Evolutionary conservation across 1,140 invertebrate species (phyloP).

Genomic region (Drosophila asahinai): DNA sequence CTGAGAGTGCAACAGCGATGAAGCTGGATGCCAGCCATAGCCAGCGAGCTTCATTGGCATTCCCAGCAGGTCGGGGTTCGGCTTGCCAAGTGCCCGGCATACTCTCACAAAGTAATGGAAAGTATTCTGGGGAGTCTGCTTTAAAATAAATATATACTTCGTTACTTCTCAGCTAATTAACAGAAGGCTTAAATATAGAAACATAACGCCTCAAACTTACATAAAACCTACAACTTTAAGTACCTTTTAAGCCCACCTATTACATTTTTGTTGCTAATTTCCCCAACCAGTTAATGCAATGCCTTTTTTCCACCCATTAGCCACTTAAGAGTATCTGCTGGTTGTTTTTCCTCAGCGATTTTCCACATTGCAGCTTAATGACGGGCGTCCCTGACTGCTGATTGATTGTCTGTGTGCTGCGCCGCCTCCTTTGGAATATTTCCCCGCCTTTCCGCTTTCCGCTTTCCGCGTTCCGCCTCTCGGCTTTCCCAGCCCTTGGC

Average conservation of each 20-base stretch:
- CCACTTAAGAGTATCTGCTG: constrained; percentile 21
- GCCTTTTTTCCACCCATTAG: constrained; percentile 8
- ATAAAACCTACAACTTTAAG: neutral
- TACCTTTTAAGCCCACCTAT: neutral
- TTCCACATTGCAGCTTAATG: constrained; percentile 33
- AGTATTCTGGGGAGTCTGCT: neutral
- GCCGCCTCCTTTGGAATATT: neutral
- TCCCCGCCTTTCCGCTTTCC: constrained; percentile 2
- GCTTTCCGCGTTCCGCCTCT: too few relatives aligned
- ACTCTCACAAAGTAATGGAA: constrained; percentile 5
- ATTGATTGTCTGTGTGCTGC: constrained; percentile 39
- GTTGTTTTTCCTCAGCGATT: constrained; percentile 4
- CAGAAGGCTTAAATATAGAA: too few relatives aligned
- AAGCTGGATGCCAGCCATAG: constrained; percentile 28
- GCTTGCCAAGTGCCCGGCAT: neutral
- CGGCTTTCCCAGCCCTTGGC: neutral
- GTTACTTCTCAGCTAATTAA: neutral
- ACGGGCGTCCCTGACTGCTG: constrained; percentile 31
- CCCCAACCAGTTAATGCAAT: neutral
- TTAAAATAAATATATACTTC: neutral
- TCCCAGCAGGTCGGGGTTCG: constrained; percentile 33
- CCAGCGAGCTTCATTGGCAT: constrained; percentile 47
- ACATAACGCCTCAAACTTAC: neutral
- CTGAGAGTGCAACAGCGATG: constrained; percentile 11
- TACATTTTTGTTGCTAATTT: constrained; percentile 7